Evolutionary conservation across 2,888 invertebrate species (phyloP).

Genomic region (Chaetogeoica ovagalla): DNA sequence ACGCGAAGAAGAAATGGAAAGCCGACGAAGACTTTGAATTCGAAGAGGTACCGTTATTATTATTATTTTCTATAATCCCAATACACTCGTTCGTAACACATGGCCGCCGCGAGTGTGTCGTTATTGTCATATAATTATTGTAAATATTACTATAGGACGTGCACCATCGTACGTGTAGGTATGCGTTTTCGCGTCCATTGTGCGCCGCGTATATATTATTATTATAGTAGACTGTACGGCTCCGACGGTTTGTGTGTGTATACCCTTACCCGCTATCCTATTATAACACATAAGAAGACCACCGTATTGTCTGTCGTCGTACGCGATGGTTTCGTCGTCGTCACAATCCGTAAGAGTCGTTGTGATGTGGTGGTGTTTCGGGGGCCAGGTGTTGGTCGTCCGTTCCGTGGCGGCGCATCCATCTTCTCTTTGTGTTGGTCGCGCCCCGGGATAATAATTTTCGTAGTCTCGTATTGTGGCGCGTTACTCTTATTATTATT

Average conservation of each 20-base stretch:
- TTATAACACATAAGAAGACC: too few species aligned
- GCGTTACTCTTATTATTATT: too few species aligned
- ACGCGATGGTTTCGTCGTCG: background rate
- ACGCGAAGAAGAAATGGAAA: constrained; percentile 51
- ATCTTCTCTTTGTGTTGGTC: constrained; percentile 36
- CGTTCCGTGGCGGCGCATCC: constrained; percentile 2
- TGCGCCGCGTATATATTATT: constrained; percentile 30
- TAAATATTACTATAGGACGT: too few species aligned
- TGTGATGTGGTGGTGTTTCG: background rate
- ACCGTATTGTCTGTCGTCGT: background rate
- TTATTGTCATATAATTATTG: too few species aligned
- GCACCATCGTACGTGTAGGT: background rate
- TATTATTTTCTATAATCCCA: too few species aligned
- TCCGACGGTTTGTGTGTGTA: constrained; percentile 1
- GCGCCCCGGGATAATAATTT: background rate
- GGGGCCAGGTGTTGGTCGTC: constrained; percentile 16
- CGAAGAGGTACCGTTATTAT: constrained; percentile 24
- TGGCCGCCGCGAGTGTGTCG: too few species aligned
- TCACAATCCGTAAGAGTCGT: background rate
- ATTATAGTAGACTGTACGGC: constrained; percentile 45
- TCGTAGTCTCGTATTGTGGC: background rate
- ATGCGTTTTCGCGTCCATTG: constrained; percentile 14
- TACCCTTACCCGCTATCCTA: too few species aligned
- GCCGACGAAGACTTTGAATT: constrained; percentile 50
- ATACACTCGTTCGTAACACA: too few species aligned